Percentiles rank a stretch among this genome's conserved stretches.
phyloP scores from a whole-genome alignment of 2,888 invertebrate species.

The Morpho achilles region DNA sequence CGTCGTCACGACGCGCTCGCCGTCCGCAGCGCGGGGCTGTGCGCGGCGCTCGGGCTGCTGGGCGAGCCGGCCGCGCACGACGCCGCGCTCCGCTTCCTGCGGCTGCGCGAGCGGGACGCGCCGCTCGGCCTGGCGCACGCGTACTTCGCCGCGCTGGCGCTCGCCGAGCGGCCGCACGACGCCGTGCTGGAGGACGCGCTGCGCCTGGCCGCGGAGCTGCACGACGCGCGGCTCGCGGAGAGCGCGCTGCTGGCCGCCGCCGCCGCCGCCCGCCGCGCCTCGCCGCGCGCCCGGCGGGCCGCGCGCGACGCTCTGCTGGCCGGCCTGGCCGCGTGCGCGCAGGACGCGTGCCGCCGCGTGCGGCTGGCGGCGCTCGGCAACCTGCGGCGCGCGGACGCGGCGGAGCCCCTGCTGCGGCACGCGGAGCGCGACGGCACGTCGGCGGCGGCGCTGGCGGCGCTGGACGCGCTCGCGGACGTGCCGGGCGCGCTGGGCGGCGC shows the following conservation, averaged over 20 bases:
- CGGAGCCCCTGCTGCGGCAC: constrained; percentile 39
- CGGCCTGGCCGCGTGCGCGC: constrained; percentile 27
- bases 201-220: constrained; percentile 29
- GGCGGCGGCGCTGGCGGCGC: constrained; percentile 29
- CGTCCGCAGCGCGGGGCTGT: constrained; percentile 12
- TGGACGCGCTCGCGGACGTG: constrained; percentile 36
- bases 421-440: constrained; percentile 32
- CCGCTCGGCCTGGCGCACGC: constrained; percentile 28
- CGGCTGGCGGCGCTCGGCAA: constrained; percentile 47
- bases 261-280: constrained; percentile 25
- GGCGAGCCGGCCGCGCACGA: constrained; percentile 40
- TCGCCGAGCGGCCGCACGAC: constrained; percentile 27
- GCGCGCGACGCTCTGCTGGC: constrained; percentile 20
- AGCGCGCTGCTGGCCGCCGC: constrained; percentile 33
- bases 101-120: constrained; percentile 35
- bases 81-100: constrained; percentile 42
- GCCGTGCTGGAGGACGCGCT: constrained; percentile 34
- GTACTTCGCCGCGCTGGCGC: constrained; percentile 37
- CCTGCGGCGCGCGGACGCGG: constrained; percentile 43
- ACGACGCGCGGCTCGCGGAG: constrained; percentile 34
- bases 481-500: constrained; percentile 30
- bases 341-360: constrained; percentile 38
- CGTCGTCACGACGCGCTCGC: no score
- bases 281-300: constrained; percentile 30
- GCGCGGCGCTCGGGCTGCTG: constrained; percentile 39